A percentile compares a stretch with the other conserved stretches of the same genome.
Evolutionary conservation across 2,888 invertebrate genomes (phyloP).

Genomic region (Dryadula phaetusa): DNA sequence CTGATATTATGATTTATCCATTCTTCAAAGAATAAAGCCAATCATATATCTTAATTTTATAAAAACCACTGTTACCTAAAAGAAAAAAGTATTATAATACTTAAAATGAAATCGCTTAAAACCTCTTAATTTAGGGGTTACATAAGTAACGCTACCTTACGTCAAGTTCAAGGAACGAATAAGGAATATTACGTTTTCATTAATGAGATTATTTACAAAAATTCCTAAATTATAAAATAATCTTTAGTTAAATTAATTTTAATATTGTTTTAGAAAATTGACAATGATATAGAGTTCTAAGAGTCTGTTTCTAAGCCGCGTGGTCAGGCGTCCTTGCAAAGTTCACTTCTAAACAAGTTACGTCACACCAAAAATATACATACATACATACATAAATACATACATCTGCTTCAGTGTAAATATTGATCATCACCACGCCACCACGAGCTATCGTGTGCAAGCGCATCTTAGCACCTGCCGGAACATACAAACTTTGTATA

Average conservation of each 20-base stretch:
- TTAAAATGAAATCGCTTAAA: conserved; percentile 1
- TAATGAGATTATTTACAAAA: background rate
- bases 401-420: conserved; percentile 77
- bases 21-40: background rate
- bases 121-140: conserved; percentile 17
- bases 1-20: background rate
- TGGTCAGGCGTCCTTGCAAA: conserved; percentile 62
- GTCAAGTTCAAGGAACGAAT: conserved; percentile 20
- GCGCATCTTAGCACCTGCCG: conserved; percentile 64
- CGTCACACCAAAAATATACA: conserved; percentile 62
- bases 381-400: background rate
- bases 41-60: background rate
- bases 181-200: conserved; percentile 11
- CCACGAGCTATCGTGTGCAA: conserved; percentile 59
- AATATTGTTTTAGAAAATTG: background rate
- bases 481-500: conserved; percentile 22
- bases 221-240: background rate
- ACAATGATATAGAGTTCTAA: background rate
- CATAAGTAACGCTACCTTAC: conserved; percentile 36
- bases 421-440: conserved; percentile 77
- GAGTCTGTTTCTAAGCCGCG: conserved; percentile 56
- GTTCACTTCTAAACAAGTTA: conserved; percentile 65
- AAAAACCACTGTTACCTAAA: background rate
- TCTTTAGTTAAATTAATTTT: background rate
- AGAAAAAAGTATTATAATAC: background rate